phyloP scores from a whole-genome alignment of 2,113 vertebrate genomes.

The Archocentrus centrarchus region DNA sequence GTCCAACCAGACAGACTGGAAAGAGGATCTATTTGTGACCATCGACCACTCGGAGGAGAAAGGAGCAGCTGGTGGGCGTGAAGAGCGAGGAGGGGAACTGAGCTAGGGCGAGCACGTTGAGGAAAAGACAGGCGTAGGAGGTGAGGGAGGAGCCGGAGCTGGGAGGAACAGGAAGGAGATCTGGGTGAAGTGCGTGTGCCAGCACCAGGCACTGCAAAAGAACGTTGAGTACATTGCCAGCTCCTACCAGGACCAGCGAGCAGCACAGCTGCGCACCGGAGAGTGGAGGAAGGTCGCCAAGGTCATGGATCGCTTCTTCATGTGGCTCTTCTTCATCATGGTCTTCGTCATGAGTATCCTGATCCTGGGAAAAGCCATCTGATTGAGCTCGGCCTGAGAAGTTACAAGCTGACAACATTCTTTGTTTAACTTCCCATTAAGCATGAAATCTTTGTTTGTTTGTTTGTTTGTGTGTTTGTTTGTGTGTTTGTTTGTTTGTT shows the following conservation, averaged over 20 bases:
- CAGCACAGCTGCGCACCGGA: constrained; percentile 75
- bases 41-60: constrained; percentile 55
- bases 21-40: constrained; percentile 60
- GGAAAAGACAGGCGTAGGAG: constrained; percentile 34
- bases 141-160: constrained; percentile 5
- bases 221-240: constrained; percentile 84
- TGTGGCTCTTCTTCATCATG: constrained; percentile 94
- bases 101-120: not conserved
- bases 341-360: constrained; percentile 90
- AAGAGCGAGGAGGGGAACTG: not conserved
- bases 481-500: too few relatives aligned
- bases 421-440: not conserved
- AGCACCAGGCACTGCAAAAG: constrained; percentile 75
- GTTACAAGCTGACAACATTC: not conserved
- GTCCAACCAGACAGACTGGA: constrained; percentile 13
- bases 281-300: constrained; percentile 93
- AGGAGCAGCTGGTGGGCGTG: not conserved
- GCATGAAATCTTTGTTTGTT: not conserved
- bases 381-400: constrained; percentile 47
- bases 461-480: too few relatives aligned
- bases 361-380: constrained; percentile 87
- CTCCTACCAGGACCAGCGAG: constrained; percentile 85
- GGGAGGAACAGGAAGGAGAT: constrained; percentile 22
- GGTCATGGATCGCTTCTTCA: constrained; percentile 93
- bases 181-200: constrained; percentile 78